Evolutionary conservation across 2,113 vertebrate genomes (phyloP).

Genomic region (Dasyprocta punctata): DNA sequence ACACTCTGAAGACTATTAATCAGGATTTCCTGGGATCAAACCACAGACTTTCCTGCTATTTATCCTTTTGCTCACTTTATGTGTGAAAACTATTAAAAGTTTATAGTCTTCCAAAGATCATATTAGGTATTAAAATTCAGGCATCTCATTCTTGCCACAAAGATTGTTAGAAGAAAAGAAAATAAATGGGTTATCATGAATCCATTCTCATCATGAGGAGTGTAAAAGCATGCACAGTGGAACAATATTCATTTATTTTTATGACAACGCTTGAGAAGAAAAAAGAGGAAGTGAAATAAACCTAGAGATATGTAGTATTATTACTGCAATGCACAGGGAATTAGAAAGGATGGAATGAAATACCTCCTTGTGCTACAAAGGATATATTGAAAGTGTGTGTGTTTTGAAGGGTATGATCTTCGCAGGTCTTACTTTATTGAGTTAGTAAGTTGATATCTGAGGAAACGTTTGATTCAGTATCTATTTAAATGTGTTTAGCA

Average conservation of each 20-base stretch:
- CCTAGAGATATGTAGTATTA: conserved; percentile 61
- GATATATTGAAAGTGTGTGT: background rate
- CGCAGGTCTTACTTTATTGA: background rate
- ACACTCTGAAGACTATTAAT: conserved; percentile 83
- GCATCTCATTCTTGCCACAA: conserved; percentile 77
- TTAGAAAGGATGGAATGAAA: conserved; percentile 65
- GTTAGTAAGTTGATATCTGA: conserved; percentile 6
- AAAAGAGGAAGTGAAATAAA: conserved; percentile 80
- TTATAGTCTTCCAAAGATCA: conserved; percentile 85
- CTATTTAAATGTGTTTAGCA: conserved; percentile 32
- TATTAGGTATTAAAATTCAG: conserved; percentile 84
- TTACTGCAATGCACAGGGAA: conserved; percentile 68
- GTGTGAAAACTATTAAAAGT: conserved; percentile 84
- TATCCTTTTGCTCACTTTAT: conserved; percentile 79
- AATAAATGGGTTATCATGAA: conserved; percentile 79
- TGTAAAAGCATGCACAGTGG: conserved; percentile 75
- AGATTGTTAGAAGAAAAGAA: conserved; percentile 74
- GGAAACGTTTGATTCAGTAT: conserved; percentile 10
- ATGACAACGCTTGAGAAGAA: conserved; percentile 71
- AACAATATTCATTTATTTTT: conserved; percentile 81
- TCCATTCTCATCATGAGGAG: conserved; percentile 75
- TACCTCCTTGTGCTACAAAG: conserved; percentile 8
- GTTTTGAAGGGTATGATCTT: background rate
- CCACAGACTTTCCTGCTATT: conserved; percentile 80
- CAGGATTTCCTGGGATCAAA: conserved; percentile 89